These are phyloP conservation scores for Schizopygopsis pylzovi DNA, from an alignment of 2,797 vertebrate genomes.

Conservation along the genomic window DNA sequence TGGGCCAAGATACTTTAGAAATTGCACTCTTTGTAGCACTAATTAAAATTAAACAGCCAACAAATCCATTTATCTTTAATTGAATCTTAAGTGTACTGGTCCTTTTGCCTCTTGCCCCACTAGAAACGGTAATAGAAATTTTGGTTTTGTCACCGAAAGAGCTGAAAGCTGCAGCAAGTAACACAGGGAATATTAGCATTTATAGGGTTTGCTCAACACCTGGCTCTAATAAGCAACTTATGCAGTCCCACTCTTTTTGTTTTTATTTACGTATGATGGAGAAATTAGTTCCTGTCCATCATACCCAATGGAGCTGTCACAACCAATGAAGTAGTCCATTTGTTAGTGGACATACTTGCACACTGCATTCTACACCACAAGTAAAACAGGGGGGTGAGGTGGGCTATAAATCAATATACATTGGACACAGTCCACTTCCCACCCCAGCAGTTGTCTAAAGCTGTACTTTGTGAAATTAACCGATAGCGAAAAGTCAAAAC, in stretches of 20 bases:
- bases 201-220: constrained; percentile 75
- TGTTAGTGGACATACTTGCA: constrained; percentile 75
- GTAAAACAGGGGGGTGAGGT: constrained; percentile 60
- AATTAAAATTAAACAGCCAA: constrained; percentile 41
- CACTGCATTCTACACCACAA: constrained; percentile 65
- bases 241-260: constrained; percentile 66
- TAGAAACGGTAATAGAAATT: constrained; percentile 4
- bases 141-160: background rate
- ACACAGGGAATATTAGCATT: constrained; percentile 74
- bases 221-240: constrained; percentile 73
- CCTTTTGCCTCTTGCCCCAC: constrained; percentile 19
- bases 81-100: constrained; percentile 44
- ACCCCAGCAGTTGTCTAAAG: constrained; percentile 63
- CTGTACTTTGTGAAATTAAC: constrained; percentile 57
- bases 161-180: constrained; percentile 7
- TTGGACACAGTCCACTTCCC: constrained; percentile 77
- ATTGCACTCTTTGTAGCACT: constrained; percentile 30
- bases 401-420: constrained; percentile 73
- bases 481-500: constrained; percentile 25
- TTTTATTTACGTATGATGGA: constrained; percentile 79
- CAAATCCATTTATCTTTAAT: constrained; percentile 47
- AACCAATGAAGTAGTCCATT: constrained; percentile 82
- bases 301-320: constrained; percentile 85
- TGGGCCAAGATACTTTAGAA: constrained; percentile 16
- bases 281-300: constrained; percentile 86